Conservation (phyloP, 2,113 vertebrate genomes). For the Taurulus bubalis region DNA sequence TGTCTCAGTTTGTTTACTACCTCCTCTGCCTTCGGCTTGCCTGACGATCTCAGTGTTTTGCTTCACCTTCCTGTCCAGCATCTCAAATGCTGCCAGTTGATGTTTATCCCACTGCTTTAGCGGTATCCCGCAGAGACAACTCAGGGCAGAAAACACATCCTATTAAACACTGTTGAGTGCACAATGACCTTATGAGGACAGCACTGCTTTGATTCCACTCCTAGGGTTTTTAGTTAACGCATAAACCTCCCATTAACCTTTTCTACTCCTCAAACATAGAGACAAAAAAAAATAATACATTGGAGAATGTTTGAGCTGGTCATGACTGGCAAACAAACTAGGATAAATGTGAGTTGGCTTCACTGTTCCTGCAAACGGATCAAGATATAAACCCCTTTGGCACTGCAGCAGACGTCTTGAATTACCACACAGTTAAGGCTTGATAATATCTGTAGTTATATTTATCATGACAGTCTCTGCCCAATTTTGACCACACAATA, state of each 20-base stretch:
- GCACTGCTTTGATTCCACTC: constrained; percentile 64
- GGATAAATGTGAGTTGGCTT: background rate
- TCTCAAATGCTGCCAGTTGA: constrained; percentile 77
- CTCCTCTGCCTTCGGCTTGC: constrained; percentile 47
- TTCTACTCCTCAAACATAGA: constrained; percentile 9
- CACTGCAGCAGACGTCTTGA: background rate
- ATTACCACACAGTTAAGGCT: background rate
- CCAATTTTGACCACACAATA: background rate
- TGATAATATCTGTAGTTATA: background rate
- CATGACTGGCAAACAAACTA: background rate
- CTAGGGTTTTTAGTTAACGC: constrained; percentile 60
- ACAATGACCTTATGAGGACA: constrained; percentile 76
- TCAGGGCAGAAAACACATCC: constrained; percentile 76
- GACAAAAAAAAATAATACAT: background rate
- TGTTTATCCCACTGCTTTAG: constrained; percentile 77
- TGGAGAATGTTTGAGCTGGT: background rate
- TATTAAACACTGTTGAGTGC: constrained; percentile 78
- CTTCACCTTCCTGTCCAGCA: constrained; percentile 74
- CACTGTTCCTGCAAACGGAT: background rate
- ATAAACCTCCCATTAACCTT: constrained; percentile 53
- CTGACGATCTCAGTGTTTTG: constrained; percentile 61
- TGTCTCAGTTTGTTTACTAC: constrained; percentile 43
- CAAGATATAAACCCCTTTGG: background rate
- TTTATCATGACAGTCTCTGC: background rate
- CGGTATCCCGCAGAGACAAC: constrained; percentile 72